Evolutionary conservation across 2,797 vertebrate genomes (phyloP), one percentile per base, ranked within the genome.

Genomic region (Chanos chanos): DNA sequence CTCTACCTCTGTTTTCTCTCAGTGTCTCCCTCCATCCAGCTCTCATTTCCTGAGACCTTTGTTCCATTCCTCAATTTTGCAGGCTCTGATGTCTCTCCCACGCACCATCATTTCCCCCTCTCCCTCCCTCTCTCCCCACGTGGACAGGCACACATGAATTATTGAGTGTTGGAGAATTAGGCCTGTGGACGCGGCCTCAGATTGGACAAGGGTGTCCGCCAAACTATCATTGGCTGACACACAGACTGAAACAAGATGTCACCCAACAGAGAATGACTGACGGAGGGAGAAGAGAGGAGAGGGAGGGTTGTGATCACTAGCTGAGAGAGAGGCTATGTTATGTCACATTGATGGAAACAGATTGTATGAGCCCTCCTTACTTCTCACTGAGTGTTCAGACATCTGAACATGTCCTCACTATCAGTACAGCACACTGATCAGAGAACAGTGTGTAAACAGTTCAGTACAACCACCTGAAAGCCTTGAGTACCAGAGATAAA

Each of bases 191-290:
- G 52, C 68, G 50, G n/a, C 48, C 61, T 74, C 37, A 64, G 61
- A 81, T 66, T 69, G 55, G 57, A 7, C 70, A 57, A 52, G 65
- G 49, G 37, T 67, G 40, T 47, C 33, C 75, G 50, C 53, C 40
- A 67, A 61, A 66, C 58, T 72, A 12, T 65, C 58, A 66, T 67
- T 79, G 71, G 85, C 83, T 73, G 77, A 68, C 74, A 77, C 89
- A 86, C 87, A 83, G 86, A 76, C 85, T 12, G 37, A 10, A 33
- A 33, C 10, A 1, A 31, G 31, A 12, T 33, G 31, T 10, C 6
- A 12, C 1, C 33, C 8, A 78, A 78, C 78, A 65, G 55, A 62
- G 73, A 59, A 57, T 70, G 33, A 70, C 59, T 66, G 70, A 70
- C 61, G 73, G 59, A 65, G 61, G 19, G 45, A 31, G 48, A 61